A percentile compares a stretch with the other conserved stretches of the same genome.
Conservation (phyloP, 1,140 invertebrate species). For the Scaptomyza graminum region DNA sequence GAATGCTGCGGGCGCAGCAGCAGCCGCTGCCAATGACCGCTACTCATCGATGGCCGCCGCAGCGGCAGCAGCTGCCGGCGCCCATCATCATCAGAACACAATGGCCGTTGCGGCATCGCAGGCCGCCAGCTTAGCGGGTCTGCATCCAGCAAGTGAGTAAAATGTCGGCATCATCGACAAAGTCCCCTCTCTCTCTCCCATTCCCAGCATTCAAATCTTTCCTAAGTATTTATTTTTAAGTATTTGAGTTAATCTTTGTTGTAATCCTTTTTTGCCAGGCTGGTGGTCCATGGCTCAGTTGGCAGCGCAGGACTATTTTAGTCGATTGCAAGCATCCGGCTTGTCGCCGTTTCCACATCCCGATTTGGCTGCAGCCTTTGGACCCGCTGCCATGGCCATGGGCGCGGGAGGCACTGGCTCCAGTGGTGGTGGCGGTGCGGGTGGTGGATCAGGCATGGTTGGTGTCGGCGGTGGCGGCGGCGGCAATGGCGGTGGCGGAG, state of each 20-base stretch:
- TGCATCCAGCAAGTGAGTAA: constrained; percentile 88
- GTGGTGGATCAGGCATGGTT: constrained; percentile 69
- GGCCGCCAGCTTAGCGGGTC: constrained; percentile 89
- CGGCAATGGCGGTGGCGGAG: constrained; percentile 60
- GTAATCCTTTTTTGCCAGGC: constrained; percentile 84
- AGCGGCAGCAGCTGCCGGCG: constrained; percentile 84
- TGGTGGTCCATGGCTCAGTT: constrained; percentile 96
- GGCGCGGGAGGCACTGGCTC: constrained; percentile 70
- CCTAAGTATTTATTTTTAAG: neutral
- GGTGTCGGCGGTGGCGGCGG: constrained; percentile 53
- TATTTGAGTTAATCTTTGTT: neutral
- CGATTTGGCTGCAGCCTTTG: constrained; percentile 79
- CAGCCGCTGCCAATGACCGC: constrained; percentile 64
- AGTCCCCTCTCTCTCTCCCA: neutral
- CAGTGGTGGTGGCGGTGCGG: constrained; percentile 38
- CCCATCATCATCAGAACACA: constrained; percentile 88
- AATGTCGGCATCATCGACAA: constrained; percentile 70
- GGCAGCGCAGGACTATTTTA: constrained; percentile 93
- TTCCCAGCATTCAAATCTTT: neutral
- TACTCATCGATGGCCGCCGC: constrained; percentile 79
- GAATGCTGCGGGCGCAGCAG: constrained; percentile 66
- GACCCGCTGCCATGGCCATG: constrained; percentile 84
- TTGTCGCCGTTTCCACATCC: constrained; percentile 87
- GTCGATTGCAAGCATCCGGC: constrained; percentile 90
- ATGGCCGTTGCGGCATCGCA: constrained; percentile 92